phyloP scores from a whole-genome alignment of 2,888 invertebrate species.

The Sisyra terminalis region DNA sequence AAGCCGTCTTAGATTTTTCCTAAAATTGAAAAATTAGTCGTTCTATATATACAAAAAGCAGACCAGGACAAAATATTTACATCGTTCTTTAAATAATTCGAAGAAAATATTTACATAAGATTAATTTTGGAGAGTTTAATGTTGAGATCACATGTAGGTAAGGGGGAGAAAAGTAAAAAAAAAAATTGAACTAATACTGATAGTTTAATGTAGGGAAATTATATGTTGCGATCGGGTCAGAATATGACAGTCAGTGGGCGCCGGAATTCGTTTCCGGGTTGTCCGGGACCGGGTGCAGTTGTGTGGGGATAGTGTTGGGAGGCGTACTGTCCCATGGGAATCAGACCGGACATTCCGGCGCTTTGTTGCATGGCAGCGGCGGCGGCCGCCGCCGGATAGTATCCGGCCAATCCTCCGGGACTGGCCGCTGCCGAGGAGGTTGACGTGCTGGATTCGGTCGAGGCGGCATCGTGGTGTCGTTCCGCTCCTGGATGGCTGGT shows the following conservation, averaged over 20 bases:
- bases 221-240: slow-evolving; percentile 43
- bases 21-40: too few species aligned
- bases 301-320: slow-evolving; percentile 31
- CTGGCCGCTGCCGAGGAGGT: slow-evolving; percentile 47
- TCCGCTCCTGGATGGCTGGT: slow-evolving; percentile 20
- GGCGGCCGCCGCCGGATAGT: slow-evolving; percentile 29
- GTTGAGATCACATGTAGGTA: too few species aligned
- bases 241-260: slow-evolving; percentile 65
- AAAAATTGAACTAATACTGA: too few species aligned
- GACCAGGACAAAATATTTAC: background rate
- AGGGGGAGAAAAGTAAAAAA: too few species aligned
- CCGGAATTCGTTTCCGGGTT: slow-evolving; percentile 48
- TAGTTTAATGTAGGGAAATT: too few species aligned
- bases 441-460: slow-evolving; percentile 35
- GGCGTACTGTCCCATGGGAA: slow-evolving; percentile 52
- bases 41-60: too few species aligned
- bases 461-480: slow-evolving; percentile 29
- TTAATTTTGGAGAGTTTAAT: too few species aligned
- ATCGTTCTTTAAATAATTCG: too few species aligned
- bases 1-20: too few species aligned
- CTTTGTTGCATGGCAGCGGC: slow-evolving; percentile 25
- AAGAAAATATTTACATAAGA: too few species aligned
- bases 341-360: slow-evolving; percentile 30
- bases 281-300: slow-evolving; percentile 29
- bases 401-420: slow-evolving; percentile 37